Evolutionary conservation across 2,888 invertebrate species (phyloP).

Genomic region (Dusona sp.): DNA sequence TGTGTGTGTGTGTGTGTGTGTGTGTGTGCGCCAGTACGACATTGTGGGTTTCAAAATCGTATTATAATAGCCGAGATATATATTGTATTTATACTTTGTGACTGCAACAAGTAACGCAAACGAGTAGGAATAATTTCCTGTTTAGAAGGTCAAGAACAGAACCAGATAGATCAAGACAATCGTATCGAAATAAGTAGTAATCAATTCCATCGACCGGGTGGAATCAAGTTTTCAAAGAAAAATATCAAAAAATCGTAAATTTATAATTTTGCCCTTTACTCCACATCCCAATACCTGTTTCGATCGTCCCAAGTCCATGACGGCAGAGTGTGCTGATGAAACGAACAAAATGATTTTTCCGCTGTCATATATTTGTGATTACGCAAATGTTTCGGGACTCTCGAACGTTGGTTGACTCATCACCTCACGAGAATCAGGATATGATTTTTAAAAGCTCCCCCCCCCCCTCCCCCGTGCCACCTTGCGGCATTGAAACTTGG

Average conservation of each 20-base stretch:
- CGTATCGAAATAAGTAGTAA: not conserved
- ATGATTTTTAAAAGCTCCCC: constrained; percentile 21
- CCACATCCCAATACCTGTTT: not conserved
- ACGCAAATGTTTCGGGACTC: constrained; percentile 33
- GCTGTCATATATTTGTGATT: constrained; percentile 26
- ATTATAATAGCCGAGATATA: constrained; percentile 29
- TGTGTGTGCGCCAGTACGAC: constrained; percentile 5
- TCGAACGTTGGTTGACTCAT: constrained; percentile 8
- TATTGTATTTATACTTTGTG: constrained; percentile 11
- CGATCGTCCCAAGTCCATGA: not conserved
- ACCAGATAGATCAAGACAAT: not conserved
- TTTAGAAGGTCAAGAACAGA: not conserved
- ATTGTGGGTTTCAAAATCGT: constrained; percentile 26
- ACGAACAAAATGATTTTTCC: not conserved
- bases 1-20: not conserved
- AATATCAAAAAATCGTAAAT: not conserved
- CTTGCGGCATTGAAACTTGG: constrained; percentile 45
- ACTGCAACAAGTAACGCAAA: constrained; percentile 5
- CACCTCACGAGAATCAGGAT: constrained; percentile 32
- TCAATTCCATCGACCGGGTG: not conserved
- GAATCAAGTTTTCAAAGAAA: not conserved
- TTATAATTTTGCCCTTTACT: not conserved
- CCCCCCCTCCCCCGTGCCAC: not conserved
- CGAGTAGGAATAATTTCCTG: constrained; percentile 8
- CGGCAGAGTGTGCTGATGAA: not conserved